A percentile compares a stretch with the other conserved stretches of the same genome.
Conservation (phyloP, 2,888 invertebrate species). For the Lypha dubia region DNA sequence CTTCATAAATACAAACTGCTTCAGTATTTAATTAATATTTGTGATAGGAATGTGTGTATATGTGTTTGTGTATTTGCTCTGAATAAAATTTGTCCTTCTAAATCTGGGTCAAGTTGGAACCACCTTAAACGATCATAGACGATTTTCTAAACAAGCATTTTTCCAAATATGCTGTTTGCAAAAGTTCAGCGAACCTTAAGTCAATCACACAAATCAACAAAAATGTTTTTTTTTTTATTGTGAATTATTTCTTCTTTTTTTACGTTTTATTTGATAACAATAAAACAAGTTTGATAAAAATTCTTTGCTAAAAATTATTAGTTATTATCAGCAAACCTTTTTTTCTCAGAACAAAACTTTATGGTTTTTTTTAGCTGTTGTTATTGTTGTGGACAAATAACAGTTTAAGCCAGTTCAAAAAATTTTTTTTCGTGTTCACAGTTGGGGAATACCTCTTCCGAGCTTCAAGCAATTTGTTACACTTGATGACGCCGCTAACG, state of each 20-base stretch:
- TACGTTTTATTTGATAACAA: background rate
- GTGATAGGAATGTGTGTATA: slow-evolving; percentile 3
- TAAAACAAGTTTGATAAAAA: background rate
- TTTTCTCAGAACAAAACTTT: slow-evolving; percentile 31
- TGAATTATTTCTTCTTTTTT: background rate
- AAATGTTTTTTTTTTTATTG: background rate
- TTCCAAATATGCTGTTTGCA: slow-evolving; percentile 43
- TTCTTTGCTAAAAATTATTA: background rate
- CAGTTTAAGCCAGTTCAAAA: slow-evolving; percentile 1
- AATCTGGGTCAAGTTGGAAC: background rate
- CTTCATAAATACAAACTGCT: background rate
- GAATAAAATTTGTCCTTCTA: slow-evolving; percentile 3
- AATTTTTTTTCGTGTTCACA: background rate
- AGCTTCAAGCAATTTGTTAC: slow-evolving; percentile 52
- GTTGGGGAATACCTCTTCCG: slow-evolving; percentile 66
- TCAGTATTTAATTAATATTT: background rate
- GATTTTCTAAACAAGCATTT: background rate
- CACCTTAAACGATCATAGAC: background rate
- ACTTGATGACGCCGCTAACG: slow-evolving; percentile 34
- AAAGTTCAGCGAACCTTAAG: slow-evolving; percentile 38
- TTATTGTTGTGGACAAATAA: too few species aligned
- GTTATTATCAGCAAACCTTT: background rate
- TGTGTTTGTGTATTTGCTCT: too few species aligned
- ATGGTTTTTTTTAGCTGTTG: slow-evolving; percentile 8
- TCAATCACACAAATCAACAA: slow-evolving; percentile 15